phyloP scores from a whole-genome alignment of 1,140 invertebrate genomes.

The Charaxes varanes region DNA sequence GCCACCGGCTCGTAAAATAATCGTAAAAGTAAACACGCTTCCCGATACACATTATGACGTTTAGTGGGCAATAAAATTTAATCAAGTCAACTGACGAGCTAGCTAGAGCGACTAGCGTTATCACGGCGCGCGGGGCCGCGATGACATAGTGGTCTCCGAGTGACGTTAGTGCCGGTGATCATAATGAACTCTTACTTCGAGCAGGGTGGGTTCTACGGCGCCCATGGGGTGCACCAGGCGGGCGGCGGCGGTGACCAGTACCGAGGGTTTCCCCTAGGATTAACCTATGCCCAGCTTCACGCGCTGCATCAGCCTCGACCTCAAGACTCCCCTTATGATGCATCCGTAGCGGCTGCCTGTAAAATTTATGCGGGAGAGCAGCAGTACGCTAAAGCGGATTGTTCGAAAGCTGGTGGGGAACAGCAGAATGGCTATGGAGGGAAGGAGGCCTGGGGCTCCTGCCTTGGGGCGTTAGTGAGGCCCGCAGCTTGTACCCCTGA shows the following conservation, averaged over 20 bases:
- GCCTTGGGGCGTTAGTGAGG: conserved; percentile 76
- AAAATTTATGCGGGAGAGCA: conserved; percentile 87
- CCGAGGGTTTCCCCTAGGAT: conserved; percentile 86
- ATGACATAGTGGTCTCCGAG: conserved; percentile 66
- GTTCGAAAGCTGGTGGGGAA: conserved; percentile 75
- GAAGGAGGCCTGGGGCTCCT: conserved; percentile 82
- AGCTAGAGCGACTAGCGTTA: conserved; percentile 62
- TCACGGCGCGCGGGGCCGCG: conserved; percentile 57
- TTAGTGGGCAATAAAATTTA: conserved; percentile 71
- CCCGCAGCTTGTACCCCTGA: conserved; percentile 92
- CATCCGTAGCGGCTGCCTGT: conserved; percentile 88
- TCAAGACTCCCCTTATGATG: conserved; percentile 92
- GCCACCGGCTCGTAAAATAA: conserved; percentile 67
- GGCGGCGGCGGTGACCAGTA: conserved; percentile 83
- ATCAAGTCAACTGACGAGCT: conserved; percentile 61
- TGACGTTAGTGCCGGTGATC: conserved; percentile 62
- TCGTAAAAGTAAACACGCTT: conserved; percentile 73
- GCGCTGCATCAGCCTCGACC: conserved; percentile 85
- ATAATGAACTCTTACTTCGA: conserved; percentile 97
- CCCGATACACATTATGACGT: conserved; percentile 69
- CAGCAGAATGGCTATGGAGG: conserved; percentile 82
- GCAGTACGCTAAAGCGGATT: conserved; percentile 77
- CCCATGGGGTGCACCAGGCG: conserved; percentile 86
- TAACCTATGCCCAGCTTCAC: conserved; percentile 91
- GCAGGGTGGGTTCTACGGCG: conserved; percentile 93